Evolutionary conservation across 2,113 vertebrate species (phyloP).

Genomic region (Pipa parva): DNA sequence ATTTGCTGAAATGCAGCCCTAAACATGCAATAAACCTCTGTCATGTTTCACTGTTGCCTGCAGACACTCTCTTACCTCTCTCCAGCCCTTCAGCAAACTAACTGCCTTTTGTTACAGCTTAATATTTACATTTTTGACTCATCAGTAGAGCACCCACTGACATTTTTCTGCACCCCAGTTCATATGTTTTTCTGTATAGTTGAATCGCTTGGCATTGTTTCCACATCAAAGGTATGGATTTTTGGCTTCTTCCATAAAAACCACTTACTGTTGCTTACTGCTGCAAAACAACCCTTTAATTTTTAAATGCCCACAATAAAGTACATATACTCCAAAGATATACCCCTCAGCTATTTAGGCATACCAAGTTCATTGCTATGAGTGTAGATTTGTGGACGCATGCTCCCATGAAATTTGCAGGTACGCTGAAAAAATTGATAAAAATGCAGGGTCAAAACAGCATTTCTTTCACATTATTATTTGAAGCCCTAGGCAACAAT

Average conservation of each 20-base stretch:
- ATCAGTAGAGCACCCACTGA: not conserved
- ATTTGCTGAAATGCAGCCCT: not conserved
- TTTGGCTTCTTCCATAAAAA: not conserved
- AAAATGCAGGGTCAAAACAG: too few species aligned
- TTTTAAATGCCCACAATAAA: too few species aligned
- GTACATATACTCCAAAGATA: too few species aligned
- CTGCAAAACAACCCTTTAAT: too few species aligned
- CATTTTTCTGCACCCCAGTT: constrained; percentile 1
- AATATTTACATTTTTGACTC: not conserved
- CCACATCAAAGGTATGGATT: not conserved
- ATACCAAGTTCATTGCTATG: too few species aligned
- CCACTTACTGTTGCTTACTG: too few species aligned
- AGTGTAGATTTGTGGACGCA: too few species aligned
- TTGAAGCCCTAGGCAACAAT: too few species aligned
- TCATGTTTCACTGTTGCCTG: not conserved
- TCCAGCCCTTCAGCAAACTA: not conserved
- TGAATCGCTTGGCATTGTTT: constrained; percentile 1
- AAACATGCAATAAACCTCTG: not conserved
- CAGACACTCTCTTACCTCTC: not conserved
- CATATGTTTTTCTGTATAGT: not conserved
- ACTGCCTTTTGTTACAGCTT: not conserved
- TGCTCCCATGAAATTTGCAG: too few species aligned
- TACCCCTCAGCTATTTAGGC: too few species aligned
- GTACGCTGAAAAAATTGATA: too few species aligned
- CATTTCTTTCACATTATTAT: too few species aligned